Base-by-base conservation (phyloP, 1,140 invertebrate species). In the Heterodera schachtii region DNA sequence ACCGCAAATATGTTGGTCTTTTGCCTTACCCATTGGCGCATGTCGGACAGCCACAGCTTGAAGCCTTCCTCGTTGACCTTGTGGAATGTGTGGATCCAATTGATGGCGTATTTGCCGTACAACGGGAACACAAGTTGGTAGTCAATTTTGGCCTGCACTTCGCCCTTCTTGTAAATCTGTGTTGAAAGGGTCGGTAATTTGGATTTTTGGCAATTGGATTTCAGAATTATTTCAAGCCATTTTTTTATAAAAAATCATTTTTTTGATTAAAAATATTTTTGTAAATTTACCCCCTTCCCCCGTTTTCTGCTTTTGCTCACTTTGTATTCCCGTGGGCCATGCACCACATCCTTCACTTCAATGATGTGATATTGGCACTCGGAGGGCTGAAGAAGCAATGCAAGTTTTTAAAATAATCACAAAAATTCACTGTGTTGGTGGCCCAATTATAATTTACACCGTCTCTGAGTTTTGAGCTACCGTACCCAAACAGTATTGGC, bases 361-460 rank as follows among this genome's bases (percentile, higher is more conserved):
- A 77, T 52, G 66, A 77, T 52, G 19, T 77, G 75, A n/a, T 77
- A 77, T 64, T 77, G 75, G 57, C 75, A 77, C 11, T 77, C 57
- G 1, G 46, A 67, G 67, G 75, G 75, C 75, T 77, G 44, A 64
- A 77, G 60, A 11, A 60, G 19, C 8, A 41, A 13, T 21, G 3
- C n/a, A 9, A 49, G n/a, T n/a, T n/a, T 57, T 8, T 66, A 64
- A 60, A 67, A 41, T 13, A 9, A 9, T 70, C 3, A 31, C n/a
- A 43, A 3, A 70, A 70, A 31, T 31, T 31, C 31, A 1, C 31
- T 0, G 31, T 31, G n/a, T 31, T 31, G 1, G 1, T 31, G 31
- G 1, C 31, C 31, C 31, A 31, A 31, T 1, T 1, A 31, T 31
- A 31, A 31, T 31, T 31, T 31, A 31, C 31, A 31, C 31, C 31